These are phyloP conservation scores for Sarcoramphus papa DNA, from an alignment of 2,797 vertebrate genomes.

Conservation along the genomic window DNA sequence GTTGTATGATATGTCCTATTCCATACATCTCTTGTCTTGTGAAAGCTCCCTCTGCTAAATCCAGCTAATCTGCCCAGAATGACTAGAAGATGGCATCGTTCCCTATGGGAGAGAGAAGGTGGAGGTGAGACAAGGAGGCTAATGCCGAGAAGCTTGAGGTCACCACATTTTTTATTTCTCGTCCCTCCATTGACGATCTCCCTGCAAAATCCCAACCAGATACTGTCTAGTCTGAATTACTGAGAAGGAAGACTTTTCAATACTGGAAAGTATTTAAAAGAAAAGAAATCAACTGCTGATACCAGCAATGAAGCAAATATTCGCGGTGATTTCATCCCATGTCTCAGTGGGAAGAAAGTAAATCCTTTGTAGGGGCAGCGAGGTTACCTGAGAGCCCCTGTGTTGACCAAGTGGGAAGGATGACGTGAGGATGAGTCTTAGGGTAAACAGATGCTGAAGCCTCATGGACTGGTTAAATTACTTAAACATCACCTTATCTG, in stretches of 20 bases:
- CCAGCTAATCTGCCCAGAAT: neutral
- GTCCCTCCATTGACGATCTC: rapidly evolving
- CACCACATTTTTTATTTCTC: rapidly evolving
- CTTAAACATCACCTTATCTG: neutral
- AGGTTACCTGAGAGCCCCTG: neutral
- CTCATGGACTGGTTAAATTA: neutral
- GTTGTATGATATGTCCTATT: neutral
- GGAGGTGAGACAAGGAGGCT: neutral
- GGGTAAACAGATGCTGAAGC: neutral
- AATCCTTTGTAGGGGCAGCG: neutral
- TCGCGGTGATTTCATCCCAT: neutral
- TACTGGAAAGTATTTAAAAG: neutral
- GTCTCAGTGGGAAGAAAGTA: neutral
- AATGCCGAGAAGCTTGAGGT: neutral
- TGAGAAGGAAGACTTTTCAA: neutral
- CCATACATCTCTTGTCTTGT: neutral
- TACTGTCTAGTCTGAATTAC: neutral
- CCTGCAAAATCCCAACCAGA: neutral
- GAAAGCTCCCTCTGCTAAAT: neutral
- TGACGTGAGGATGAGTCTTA: neutral
- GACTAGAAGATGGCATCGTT: neutral
- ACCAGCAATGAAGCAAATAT: neutral
- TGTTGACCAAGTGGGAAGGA: neutral
- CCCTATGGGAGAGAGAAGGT: neutral
- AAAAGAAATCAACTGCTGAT: neutral